phyloP scores from a whole-genome alignment of 2,888 invertebrate species.

The Acanthococcus lagerstroemiae region DNA sequence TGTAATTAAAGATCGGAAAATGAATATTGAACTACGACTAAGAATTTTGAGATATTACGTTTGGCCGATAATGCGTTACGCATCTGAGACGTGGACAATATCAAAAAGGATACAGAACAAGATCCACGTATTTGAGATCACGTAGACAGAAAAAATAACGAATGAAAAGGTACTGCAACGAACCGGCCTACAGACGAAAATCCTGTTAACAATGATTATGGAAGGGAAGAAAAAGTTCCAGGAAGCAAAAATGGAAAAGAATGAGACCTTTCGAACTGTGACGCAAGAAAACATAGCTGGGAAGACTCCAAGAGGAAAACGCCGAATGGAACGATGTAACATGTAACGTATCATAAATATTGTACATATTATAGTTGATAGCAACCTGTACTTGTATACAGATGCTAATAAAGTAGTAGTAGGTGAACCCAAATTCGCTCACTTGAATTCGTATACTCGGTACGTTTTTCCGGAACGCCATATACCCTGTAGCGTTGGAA shows the following conservation, averaged over 20 bases:
- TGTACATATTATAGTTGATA: no score
- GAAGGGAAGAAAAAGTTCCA: neutral
- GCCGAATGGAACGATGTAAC: no score
- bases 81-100: neutral
- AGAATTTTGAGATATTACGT: neutral
- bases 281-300: neutral
- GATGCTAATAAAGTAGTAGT: no score
- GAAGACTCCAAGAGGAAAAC: neutral
- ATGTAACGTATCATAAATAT: no score
- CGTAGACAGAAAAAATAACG: neutral
- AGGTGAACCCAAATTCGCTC: no score
- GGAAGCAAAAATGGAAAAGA: neutral
- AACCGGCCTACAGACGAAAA: neutral
- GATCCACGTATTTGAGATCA: neutral
- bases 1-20: neutral
- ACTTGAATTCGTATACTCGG: no score
- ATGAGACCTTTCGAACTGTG: neutral
- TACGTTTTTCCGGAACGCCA: no score
- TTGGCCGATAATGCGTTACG: neutral
- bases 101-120: neutral
- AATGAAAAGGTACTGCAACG: neutral
- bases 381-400: no score
- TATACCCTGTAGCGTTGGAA: no score
- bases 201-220: neutral
- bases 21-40: neutral